phyloP scores from a whole-genome alignment of 2,888 invertebrate genomes.

The Omphaloscelis lunosa region DNA sequence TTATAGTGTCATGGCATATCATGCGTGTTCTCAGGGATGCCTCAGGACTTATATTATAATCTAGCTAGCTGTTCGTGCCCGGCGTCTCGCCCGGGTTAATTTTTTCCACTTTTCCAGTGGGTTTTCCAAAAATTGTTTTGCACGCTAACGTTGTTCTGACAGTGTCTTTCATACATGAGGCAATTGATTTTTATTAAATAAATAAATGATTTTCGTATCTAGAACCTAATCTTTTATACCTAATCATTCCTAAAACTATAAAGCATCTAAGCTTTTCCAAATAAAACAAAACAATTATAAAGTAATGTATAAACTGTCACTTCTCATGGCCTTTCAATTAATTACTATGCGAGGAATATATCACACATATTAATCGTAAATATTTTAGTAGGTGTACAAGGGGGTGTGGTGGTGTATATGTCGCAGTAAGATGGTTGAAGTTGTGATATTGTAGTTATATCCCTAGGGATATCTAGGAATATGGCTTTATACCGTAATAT shows the following conservation, averaged over 20 bases:
- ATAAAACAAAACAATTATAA: background rate
- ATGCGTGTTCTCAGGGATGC: slow-evolving; percentile 51
- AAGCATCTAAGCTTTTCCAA: background rate
- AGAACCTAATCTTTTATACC: background rate
- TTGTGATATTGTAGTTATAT: too few species aligned
- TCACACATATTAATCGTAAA: background rate
- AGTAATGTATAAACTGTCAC: background rate
- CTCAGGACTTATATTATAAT: background rate
- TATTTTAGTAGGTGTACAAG: background rate
- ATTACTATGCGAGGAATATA: background rate
- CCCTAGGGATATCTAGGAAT: too few species aligned
- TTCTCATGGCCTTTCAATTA: background rate
- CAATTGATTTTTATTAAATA: too few species aligned
- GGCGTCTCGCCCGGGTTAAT: too few species aligned
- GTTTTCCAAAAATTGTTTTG: too few species aligned
- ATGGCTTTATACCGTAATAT: too few species aligned
- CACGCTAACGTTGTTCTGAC: too few species aligned
- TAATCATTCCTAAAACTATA: background rate
- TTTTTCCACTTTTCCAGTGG: too few species aligned
- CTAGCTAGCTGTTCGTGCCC: too few species aligned
- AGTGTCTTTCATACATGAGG: too few species aligned
- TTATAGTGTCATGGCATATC: slow-evolving; percentile 51
- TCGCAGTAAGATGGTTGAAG: too few species aligned
- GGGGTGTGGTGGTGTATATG: background rate
- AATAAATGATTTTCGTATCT: background rate